These are phyloP conservation scores for Castor canadensis DNA, from an alignment of 2,113 vertebrate species.

Conservation along the genomic window DNA sequence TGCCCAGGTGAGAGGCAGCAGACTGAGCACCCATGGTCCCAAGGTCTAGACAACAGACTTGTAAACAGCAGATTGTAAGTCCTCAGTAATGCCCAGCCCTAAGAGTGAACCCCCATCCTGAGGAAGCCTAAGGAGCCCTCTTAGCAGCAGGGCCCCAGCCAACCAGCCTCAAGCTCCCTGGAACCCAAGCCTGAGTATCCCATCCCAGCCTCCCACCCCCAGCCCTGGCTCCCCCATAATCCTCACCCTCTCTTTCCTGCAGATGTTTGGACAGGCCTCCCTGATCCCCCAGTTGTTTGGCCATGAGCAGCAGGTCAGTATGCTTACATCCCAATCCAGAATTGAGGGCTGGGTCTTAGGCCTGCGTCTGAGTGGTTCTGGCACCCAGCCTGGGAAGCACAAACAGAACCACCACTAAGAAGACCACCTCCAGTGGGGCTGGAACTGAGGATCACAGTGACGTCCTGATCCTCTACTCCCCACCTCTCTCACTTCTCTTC, in stretches of 20 bases:
- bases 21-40: neutral
- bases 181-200: neutral
- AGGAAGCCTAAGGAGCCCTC: constrained; percentile 18
- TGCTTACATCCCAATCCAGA: constrained; percentile 54
- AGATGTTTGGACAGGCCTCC: constrained; percentile 89
- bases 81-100: neutral
- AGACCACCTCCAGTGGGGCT: neutral
- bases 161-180: neutral
- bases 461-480: neutral
- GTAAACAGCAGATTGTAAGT: neutral
- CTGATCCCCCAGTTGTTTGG: constrained; percentile 89
- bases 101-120: neutral
- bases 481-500: neutral
- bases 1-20: neutral
- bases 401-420: neutral
- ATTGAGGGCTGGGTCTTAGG: neutral
- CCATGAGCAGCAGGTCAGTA: constrained; percentile 88
- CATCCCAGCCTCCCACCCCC: neutral
- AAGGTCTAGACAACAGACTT: neutral
- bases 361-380: neutral
- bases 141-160: neutral
- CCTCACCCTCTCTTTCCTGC: constrained; percentile 85
- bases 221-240: constrained; percentile 75
- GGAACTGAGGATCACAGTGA: neutral
- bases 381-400: neutral